Evolutionary conservation across 2,888 invertebrate genomes (phyloP).

Genomic region (Anorthoa munda): DNA sequence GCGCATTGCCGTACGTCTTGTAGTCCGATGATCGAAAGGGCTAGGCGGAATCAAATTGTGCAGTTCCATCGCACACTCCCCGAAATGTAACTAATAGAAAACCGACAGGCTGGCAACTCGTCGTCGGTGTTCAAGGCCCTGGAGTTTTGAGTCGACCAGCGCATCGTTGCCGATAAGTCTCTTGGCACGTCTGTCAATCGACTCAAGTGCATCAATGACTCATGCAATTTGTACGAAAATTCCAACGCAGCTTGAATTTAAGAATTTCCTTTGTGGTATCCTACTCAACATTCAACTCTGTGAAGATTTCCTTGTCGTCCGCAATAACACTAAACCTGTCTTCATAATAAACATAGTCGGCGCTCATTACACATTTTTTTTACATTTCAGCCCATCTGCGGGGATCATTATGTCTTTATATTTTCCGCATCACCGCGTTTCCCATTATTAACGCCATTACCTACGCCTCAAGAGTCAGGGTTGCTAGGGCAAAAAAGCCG

Average conservation of each 20-base stretch:
- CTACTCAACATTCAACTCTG: not conserved
- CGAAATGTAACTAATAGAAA: no score
- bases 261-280: not conserved
- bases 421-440: slow-evolving; percentile 66
- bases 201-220: no score
- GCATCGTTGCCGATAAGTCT: no score
- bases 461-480: slow-evolving; percentile 51
- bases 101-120: no score
- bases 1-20: no score
- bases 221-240: not conserved
- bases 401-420: slow-evolving; percentile 64
- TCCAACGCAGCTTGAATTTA: no score
- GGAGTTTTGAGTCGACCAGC: no score
- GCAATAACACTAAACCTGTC: slow-evolving; percentile 16
- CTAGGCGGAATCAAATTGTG: no score
- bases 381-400: slow-evolving; percentile 46
- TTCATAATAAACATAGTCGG: slow-evolving; percentile 43
- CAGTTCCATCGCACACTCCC: no score
- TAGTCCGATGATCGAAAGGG: no score
- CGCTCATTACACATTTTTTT: slow-evolving; percentile 52
- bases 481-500: slow-evolving; percentile 38
- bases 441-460: slow-evolving; percentile 66
- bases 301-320: slow-evolving; percentile 25
- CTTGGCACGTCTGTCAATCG: no score
- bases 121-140: no score